phyloP scores from a whole-genome alignment of 1,140 invertebrate species.

The Lepidurus apus region DNA sequence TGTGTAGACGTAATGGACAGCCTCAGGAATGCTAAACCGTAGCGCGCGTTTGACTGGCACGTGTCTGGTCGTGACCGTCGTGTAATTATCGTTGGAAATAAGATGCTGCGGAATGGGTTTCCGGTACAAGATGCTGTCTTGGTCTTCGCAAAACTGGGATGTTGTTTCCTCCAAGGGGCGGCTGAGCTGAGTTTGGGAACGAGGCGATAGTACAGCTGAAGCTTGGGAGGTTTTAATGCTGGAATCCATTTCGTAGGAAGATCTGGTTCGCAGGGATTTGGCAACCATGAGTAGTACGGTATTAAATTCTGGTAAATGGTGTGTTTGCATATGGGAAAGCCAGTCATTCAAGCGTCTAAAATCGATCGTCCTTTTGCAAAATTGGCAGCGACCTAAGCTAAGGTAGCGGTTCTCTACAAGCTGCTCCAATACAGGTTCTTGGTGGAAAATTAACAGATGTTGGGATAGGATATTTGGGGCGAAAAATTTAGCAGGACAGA shows the following conservation, averaged over 20 bases:
- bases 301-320: not conserved
- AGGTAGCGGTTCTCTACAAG: not conserved
- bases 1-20: not conserved
- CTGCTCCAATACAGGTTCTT: slow-evolving; percentile 1
- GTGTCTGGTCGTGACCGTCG: not conserved
- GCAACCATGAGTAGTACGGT: not conserved
- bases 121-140: slow-evolving; percentile 3
- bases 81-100: not conserved
- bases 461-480: not conserved
- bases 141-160: not conserved
- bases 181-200: not conserved
- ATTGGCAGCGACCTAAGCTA: not conserved
- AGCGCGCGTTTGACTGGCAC: not conserved
- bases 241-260: not conserved
- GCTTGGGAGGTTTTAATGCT: not conserved
- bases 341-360: not conserved
- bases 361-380: not conserved
- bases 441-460: not conserved
- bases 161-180: not conserved
- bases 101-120: not conserved
- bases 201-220: not conserved
- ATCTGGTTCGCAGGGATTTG: not conserved
- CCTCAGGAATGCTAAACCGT: slow-evolving; percentile 9
- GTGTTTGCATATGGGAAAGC: not conserved
- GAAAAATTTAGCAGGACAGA: not conserved